phyloP scores from a whole-genome alignment of 2,888 invertebrate species.

The Sialis lutaria region DNA sequence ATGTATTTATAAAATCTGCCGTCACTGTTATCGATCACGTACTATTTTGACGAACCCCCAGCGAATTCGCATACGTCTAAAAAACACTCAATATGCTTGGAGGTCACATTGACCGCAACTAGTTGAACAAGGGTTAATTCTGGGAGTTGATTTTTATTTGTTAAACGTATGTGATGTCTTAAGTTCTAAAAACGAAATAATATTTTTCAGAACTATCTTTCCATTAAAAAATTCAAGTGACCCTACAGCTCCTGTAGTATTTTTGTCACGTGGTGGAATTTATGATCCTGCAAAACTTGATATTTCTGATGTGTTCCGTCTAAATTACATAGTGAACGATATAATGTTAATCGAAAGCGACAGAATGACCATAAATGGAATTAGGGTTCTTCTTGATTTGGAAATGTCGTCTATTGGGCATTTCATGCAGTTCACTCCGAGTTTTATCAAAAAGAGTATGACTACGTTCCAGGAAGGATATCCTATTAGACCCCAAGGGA shows the following conservation, averaged over 20 bases:
- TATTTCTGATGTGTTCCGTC: conserved; percentile 30
- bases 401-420: conserved; percentile 32
- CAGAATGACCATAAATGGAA: conserved; percentile 31
- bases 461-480: conserved; percentile 34
- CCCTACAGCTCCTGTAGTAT: conserved; percentile 29
- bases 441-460: conserved; percentile 33
- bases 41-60: too few species aligned
- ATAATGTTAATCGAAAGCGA: conserved; percentile 43
- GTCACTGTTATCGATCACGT: too few species aligned
- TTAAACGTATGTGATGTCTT: too few species aligned
- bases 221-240: conserved; percentile 20
- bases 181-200: background rate
- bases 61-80: too few species aligned
- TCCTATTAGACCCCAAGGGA: conserved; percentile 37
- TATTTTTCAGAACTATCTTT: conserved; percentile 12
- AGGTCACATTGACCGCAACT: too few species aligned
- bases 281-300: conserved; percentile 27
- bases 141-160: too few species aligned
- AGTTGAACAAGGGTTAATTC: too few species aligned
- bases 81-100: too few species aligned
- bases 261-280: conserved; percentile 31
- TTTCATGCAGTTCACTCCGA: conserved; percentile 36
- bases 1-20: too few species aligned
- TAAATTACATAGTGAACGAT: conserved; percentile 35
- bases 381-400: conserved; percentile 37